Base-by-base conservation (phyloP, 1,140 invertebrate species). In the Olivierus martensii region DNA sequence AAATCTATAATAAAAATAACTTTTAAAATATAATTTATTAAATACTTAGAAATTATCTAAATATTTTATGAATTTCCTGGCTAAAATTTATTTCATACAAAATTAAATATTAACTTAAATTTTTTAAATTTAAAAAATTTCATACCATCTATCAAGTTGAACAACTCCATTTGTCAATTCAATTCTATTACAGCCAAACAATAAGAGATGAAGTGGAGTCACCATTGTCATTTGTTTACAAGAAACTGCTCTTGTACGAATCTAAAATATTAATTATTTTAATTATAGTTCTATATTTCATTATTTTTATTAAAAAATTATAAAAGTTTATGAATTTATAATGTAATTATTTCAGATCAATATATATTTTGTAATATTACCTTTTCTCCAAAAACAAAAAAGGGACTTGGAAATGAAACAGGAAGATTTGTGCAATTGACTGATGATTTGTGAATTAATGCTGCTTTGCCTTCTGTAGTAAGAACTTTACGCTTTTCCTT, bases 161-260 rank as follows among this genome's bases (percentile, higher is more conserved):
- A 93, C 79, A 34, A 80, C 64, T 21, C 75, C 46, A 35, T 60
- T 51, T 10, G 62, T 54, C 22, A 77, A 60, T 64, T 90, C 87
- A 2, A 92, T 81, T 72, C 87, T 89, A n/a, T 85, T 75, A 34
- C 79, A 81, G 4, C 84, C 93, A 71, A 98, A 97, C 6, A 98
- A 67, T 55, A 99, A 67, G 5, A 98, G 70, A 70, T 98, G 93
- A 53, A 98, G 68, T 0, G 94, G 91, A 2, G 90, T 82, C 2
- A 97, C 83, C 90, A 97, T 96, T 0, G 89, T 91, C 75, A 94
- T 85, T 71, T 95, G 90, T 67, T 98, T 98, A 67, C 91, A 96
- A 14, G 86, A 86, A n/a, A 98, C 90, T 6, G 92, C 90, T 59
- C 87, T 75, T 0, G 93, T 97, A 49, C 93, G 79, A 44, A 98